Evolutionary conservation across 2,797 vertebrate species (phyloP), one percentile per base, ranked within the genome.

Genomic region (Falco naumanni): DNA sequence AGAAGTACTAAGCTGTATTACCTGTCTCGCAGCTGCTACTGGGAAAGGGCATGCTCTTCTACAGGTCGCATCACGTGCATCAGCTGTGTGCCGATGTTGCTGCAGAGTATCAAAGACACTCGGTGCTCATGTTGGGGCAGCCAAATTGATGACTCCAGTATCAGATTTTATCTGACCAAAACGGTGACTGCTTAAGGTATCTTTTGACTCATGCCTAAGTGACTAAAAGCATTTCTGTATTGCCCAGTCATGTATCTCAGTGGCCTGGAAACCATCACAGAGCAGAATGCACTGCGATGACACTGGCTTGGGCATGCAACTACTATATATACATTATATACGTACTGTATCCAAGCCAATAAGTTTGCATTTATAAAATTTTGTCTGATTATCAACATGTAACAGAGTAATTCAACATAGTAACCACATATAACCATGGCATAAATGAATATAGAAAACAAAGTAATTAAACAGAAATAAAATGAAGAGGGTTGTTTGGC

Each of bases 371-470:
- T 85, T 69, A 74, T 4, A 14, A 51, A 37, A 33, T 74, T 84
- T 91, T 96, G 43, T 54, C 41, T 80, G 74, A 71, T 84, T 57
- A 41, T 84, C 50, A 76, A 37, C 33, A 65, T 76, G 50, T n/a
- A 90, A 33, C 9, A 81, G 34, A 61, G 16, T 63, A 84, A 89
- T 89, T 91, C 18, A 61, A 1, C 15, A 5, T 31, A 68, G 6
- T 86, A 94, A 78, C 11, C 15, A 24, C 16, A 15, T 59, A 28
- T 71, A 77, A 87, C 8, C 2, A 51, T 57, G 41, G 25, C 71
- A 83, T 70, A 89, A 90, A 60, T 41, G 5, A 90, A 79, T 80
- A 26, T 6, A 89, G 56, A 80, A 95, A 95, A 25, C 13, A 34
- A 83, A 61, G 12, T n/a, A 61, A 85, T 77, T 74, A 61, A 84